phyloP scores from a whole-genome alignment of 2,113 vertebrate genomes.

The Gambusia holbrooki region DNA sequence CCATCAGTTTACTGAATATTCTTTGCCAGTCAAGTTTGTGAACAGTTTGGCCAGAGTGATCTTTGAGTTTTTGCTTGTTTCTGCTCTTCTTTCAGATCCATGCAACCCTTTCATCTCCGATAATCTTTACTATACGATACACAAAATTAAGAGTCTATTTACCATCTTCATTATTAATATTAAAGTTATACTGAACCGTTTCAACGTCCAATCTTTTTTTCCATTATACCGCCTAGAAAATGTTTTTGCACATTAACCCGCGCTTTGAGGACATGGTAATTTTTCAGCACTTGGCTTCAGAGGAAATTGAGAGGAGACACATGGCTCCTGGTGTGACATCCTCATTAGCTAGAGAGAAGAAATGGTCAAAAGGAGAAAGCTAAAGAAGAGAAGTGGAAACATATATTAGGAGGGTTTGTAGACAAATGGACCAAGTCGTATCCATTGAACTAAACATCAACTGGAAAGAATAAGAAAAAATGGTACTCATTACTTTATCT shows the following conservation, averaged over 20 bases:
- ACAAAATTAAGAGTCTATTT: neutral
- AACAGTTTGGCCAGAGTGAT: slow-evolving; percentile 72
- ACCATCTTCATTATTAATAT: neutral
- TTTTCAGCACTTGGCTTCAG: slow-evolving; percentile 48
- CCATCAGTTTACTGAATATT: slow-evolving; percentile 73
- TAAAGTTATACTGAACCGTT: neutral
- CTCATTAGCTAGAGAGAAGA: slow-evolving; percentile 66
- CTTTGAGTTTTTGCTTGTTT: slow-evolving; percentile 46
- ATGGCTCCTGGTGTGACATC: slow-evolving; percentile 57
- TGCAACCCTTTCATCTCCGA: slow-evolving; percentile 33
- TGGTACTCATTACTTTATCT: slow-evolving; percentile 41
- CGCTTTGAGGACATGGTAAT: slow-evolving; percentile 57
- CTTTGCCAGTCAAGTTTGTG: slow-evolving; percentile 68
- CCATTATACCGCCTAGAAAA: slow-evolving; percentile 24
- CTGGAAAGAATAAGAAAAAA: slow-evolving; percentile 45
- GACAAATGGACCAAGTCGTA: slow-evolving; percentile 54
- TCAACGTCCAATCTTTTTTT: slow-evolving; percentile 1
- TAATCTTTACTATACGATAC: neutral
- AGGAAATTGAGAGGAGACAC: slow-evolving; percentile 48
- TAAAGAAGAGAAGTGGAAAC: slow-evolving; percentile 22
- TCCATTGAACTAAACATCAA: slow-evolving; percentile 40
- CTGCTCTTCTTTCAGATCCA: slow-evolving; percentile 40
- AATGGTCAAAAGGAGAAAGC: slow-evolving; percentile 40
- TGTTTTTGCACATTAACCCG: slow-evolving; percentile 52
- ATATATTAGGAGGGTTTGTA: slow-evolving; percentile 36